A percentile compares a stretch with the other conserved stretches of the same genome.
Conservation (phyloP, 2,888 invertebrate species). For the Aphelenchoides bicaudatus region DNA sequence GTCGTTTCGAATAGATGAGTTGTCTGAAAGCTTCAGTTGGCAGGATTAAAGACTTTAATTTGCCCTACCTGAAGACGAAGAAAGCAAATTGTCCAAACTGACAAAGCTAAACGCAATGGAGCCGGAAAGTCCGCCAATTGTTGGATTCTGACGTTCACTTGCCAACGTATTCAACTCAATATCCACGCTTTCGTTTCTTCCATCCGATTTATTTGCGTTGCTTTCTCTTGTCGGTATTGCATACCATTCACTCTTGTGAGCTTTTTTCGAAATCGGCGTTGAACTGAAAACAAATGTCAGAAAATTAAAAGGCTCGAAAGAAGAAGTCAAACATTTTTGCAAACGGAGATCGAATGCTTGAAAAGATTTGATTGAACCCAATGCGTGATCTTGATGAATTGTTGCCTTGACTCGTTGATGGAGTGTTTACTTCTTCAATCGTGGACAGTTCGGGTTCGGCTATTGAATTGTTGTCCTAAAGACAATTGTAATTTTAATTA, state of each 20-base stretch:
- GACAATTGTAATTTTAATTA: slow-evolving; percentile 9
- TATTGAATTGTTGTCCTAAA: background rate
- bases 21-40: background rate
- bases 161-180: slow-evolving; percentile 27
- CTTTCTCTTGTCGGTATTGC: slow-evolving; percentile 17
- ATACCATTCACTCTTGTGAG: slow-evolving; percentile 2
- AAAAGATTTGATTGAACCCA: slow-evolving; percentile 16
- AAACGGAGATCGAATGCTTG: slow-evolving; percentile 20
- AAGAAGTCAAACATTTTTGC: slow-evolving; percentile 13
- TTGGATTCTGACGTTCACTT: slow-evolving; percentile 2
- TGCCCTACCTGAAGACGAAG: slow-evolving; percentile 22
- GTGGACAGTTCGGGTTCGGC: slow-evolving; percentile 6
- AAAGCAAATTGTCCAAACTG: slow-evolving; percentile 31
- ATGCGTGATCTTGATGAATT: background rate
- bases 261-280: background rate
- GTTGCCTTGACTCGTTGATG: too few species aligned
- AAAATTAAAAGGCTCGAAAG: too few species aligned
- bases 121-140: slow-evolving; percentile 27
- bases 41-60: slow-evolving; percentile 1
- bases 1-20: slow-evolving; percentile 14
- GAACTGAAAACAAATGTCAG: too few species aligned
- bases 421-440: background rate
- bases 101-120: slow-evolving; percentile 34
- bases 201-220: slow-evolving; percentile 1
- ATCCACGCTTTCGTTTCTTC: slow-evolving; percentile 21